Evolutionary conservation across 1,140 invertebrate genomes (phyloP).

Genomic region (Nymphalis io): DNA sequence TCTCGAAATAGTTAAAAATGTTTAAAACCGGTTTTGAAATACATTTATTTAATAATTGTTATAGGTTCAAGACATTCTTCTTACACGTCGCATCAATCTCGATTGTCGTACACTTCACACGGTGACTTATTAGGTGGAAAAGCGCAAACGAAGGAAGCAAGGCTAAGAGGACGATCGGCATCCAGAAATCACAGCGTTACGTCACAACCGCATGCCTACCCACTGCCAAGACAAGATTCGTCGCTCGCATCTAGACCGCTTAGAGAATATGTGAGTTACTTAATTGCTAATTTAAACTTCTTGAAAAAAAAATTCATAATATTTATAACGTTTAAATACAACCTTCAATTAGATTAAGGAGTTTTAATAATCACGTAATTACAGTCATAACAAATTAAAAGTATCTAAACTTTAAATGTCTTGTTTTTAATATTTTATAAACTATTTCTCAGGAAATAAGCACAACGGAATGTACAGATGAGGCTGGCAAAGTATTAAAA

Average conservation of each 20-base stretch:
- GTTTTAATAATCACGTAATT: too few species aligned
- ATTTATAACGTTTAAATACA: too few species aligned
- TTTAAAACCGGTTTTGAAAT: not conserved
- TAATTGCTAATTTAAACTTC: too few species aligned
- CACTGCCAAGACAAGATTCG: constrained; percentile 84
- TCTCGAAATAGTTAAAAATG: too few species aligned
- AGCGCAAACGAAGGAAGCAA: constrained; percentile 91
- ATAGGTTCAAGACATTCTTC: constrained; percentile 93
- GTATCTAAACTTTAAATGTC: too few species aligned
- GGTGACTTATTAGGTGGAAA: constrained; percentile 90
- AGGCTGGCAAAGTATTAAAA: constrained; percentile 89
- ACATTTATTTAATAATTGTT: constrained; percentile 39
- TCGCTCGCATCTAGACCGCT: constrained; percentile 86
- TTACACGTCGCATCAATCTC: constrained; percentile 95
- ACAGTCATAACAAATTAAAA: too few species aligned
- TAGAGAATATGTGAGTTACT: constrained; percentile 85
- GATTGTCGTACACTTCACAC: constrained; percentile 96
- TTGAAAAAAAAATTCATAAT: too few species aligned
- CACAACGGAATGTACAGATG: constrained; percentile 87
- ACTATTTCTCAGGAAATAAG: constrained; percentile 86
- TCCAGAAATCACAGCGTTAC: constrained; percentile 85
- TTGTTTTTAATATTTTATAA: too few species aligned
- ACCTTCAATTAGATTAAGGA: too few species aligned
- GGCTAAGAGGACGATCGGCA: constrained; percentile 86
- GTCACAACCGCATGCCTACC: constrained; percentile 81